A percentile compares a stretch with the other conserved stretches of the same genome.
Conservation (phyloP, 2,888 invertebrate genomes). For the Selenia dentaria region DNA sequence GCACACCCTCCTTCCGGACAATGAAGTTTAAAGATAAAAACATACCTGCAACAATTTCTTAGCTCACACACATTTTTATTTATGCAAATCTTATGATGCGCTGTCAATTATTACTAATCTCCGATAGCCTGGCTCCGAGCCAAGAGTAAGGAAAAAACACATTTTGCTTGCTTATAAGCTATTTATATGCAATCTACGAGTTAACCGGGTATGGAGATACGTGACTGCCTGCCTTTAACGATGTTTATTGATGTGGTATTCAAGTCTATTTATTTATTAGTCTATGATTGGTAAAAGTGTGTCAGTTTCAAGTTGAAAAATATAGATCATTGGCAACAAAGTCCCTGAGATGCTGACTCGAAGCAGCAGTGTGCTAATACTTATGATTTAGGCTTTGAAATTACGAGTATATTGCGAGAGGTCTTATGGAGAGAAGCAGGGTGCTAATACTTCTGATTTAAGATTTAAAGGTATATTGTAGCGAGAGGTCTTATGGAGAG, state of each 20-base stretch:
- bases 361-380: no score
- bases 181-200: slow-evolving; percentile 54
- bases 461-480: no score
- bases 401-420: no score
- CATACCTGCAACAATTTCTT: no score
- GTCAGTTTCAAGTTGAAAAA: neutral
- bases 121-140: slow-evolving; percentile 57
- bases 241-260: slow-evolving; percentile 13
- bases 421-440: no score
- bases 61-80: slow-evolving; percentile 29
- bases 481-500: no score
- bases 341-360: no score
- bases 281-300: slow-evolving; percentile 7
- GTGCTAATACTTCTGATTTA: no score
- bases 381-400: no score
- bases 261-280: slow-evolving; percentile 16
- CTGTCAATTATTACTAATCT: slow-evolving; percentile 61
- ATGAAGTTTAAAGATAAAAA: no score
- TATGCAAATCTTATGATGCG: slow-evolving; percentile 51
- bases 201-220: slow-evolving; percentile 22
- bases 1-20: no score
- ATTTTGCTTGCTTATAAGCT: slow-evolving; percentile 39
- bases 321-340: no score
- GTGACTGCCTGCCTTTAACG: slow-evolving; percentile 26
- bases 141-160: slow-evolving; percentile 52